phyloP scores from a whole-genome alignment of 2,797 vertebrate genomes.

The Carapus acus region DNA sequence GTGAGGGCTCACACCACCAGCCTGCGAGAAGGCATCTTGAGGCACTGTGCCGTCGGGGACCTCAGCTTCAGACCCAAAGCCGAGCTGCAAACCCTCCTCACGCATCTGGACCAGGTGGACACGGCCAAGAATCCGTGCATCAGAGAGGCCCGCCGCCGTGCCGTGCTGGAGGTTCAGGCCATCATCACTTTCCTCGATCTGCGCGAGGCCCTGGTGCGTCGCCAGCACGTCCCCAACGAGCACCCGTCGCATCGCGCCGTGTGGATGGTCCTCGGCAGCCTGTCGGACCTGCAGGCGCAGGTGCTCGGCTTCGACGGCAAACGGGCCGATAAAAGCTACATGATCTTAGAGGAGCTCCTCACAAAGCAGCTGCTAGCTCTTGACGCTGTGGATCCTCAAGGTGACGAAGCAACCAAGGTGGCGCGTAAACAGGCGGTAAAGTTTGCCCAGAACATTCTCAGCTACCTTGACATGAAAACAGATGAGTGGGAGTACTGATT shows the following conservation, averaged over 20 bases:
- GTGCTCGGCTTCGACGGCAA: slow-evolving; percentile 90
- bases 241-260: slow-evolving; percentile 78
- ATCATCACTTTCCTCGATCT: slow-evolving; percentile 89
- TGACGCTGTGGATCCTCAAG: slow-evolving; percentile 92
- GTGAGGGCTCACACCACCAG: slow-evolving; percentile 81
- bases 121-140: slow-evolving; percentile 93
- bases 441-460: slow-evolving; percentile 94
- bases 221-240: slow-evolving; percentile 69
- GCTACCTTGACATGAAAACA: slow-evolving; percentile 96
- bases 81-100: slow-evolving; percentile 87
- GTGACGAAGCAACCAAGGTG: slow-evolving; percentile 82
- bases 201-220: slow-evolving; percentile 79
- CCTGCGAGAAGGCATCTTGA: slow-evolving; percentile 78
- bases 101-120: slow-evolving; percentile 87
- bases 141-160: slow-evolving; percentile 89
- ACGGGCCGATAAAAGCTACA: slow-evolving; percentile 91
- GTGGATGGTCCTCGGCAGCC: slow-evolving; percentile 82
- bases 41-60: slow-evolving; percentile 77
- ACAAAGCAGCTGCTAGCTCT: slow-evolving; percentile 92
- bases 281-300: slow-evolving; percentile 88
- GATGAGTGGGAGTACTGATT: slow-evolving; percentile 95
- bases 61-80: slow-evolving; percentile 80
- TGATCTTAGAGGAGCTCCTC: slow-evolving; percentile 90
- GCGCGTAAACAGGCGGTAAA: slow-evolving; percentile 95
- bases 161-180: slow-evolving; percentile 90